Base-by-base conservation (phyloP, 2,113 vertebrate genomes). In the Turnix velox region DNA sequence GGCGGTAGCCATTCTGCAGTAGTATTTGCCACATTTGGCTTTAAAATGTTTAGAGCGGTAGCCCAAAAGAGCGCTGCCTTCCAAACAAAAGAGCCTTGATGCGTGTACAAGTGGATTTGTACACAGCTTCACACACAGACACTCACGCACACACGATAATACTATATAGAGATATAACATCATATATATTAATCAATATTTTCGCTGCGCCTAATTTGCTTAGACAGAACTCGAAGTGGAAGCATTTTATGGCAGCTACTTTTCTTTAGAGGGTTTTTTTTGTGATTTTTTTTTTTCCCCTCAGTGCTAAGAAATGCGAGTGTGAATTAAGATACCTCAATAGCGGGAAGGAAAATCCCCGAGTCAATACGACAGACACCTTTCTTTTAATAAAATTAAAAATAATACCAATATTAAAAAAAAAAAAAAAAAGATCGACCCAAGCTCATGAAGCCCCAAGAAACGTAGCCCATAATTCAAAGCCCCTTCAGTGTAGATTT, bases 291-390 rank as follows among this genome's bases (percentile, higher is more conserved):
- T n/a, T n/a, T n/a, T n/a, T n/a, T n/a, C n/a, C n/a, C n/a, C n/a
- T n/a, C 90, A 92, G 91, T 87, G 83, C 57, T 94, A 66, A 82
- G 76, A 91, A 95, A 95, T 66, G 76, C 2, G 25, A 96, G 93
- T 66, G 90, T 84, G 88, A 96, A 91, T 87, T 87, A 78, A 93
- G 63, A 69, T 18, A 91, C 59, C 90, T 55, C 75, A 91, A 67
- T 93, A 75, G 66, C 42, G 13, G 59, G 79, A 52, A 61, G 84
- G 37, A 65, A 89, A 17, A 58, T 78, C 66, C 65, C 48, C 24
- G 30, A 58, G 43, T 71, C 79, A 84, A 68, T 76, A 69, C 10
- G 23, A 43, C 27, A 51, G 15, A 75, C 23, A 12, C 27, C 43
- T 84, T 54, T 25, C 25, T 75, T 81, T 46, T 20, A 73, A 54